phyloP scores from a whole-genome alignment of 2,888 invertebrate species.

The Plebejus argus region DNA sequence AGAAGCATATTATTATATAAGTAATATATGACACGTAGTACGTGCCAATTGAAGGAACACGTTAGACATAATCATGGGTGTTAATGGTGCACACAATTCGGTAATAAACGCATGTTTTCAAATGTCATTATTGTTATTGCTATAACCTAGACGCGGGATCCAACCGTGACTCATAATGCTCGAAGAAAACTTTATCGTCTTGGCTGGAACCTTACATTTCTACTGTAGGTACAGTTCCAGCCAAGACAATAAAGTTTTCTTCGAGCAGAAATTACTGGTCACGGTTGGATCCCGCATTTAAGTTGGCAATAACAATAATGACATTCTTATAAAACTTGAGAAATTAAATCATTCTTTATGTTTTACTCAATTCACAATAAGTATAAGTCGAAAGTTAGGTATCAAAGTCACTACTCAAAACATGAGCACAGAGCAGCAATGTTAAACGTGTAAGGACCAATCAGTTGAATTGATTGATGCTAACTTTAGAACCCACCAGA shows the following conservation, averaged over 20 bases:
- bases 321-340: not conserved
- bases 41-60: not conserved
- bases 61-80: not conserved
- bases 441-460: not conserved
- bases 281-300: not conserved
- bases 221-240: too few relatives aligned
- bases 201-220: too few relatives aligned
- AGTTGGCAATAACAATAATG: not conserved
- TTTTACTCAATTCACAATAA: not conserved
- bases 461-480: not conserved
- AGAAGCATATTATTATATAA: not conserved
- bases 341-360: not conserved
- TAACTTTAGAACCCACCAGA: not conserved
- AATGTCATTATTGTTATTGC: not conserved
- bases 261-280: not conserved
- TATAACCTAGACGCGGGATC: not conserved
- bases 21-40: not conserved
- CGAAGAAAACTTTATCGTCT: not conserved
- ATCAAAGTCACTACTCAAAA: not conserved
- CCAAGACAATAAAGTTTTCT: not conserved
- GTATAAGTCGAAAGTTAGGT: not conserved
- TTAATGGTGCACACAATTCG: not conserved
- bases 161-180: not conserved
- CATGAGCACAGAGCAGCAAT: not conserved
- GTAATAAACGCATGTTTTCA: not conserved